Conservation (phyloP, 2,113 vertebrate genomes). For the Alethe diademata region DNA sequence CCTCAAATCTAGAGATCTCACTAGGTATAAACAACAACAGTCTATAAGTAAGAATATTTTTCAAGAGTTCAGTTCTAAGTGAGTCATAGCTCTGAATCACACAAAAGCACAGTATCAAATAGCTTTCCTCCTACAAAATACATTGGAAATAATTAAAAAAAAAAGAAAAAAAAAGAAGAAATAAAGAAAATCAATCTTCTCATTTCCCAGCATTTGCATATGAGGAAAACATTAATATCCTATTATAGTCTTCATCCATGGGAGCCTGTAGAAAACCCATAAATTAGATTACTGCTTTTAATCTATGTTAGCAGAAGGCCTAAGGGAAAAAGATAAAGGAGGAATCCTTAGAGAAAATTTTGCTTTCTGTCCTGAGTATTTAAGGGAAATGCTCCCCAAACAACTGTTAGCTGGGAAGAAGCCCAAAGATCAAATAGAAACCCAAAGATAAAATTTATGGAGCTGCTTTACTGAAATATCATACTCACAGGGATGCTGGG, state of each 20-base stretch:
- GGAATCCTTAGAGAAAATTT: neutral
- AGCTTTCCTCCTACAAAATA: neutral
- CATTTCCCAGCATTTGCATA: conserved; percentile 39
- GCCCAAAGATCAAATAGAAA: neutral
- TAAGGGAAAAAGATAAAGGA: conserved; percentile 41
- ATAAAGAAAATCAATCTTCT: neutral
- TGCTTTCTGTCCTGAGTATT: neutral
- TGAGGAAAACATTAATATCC: conserved; percentile 46
- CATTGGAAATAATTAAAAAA: neutral
- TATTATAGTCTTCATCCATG: neutral
- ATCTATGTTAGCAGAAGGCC: conserved; percentile 30
- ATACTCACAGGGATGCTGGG: neutral
- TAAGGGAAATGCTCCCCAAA: neutral
- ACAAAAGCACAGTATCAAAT: neutral
- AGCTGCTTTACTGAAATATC: neutral
- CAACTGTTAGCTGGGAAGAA: neutral
- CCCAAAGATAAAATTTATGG: neutral
- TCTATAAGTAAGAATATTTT: neutral
- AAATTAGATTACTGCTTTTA: conserved; percentile 60
- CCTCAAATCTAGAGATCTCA: neutral
- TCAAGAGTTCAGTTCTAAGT: neutral
- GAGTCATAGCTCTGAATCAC: conserved; percentile 37
- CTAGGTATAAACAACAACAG: neutral
- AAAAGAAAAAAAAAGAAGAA: neutral
- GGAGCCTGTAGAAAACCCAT: conserved; percentile 20